A percentile compares a stretch with the other conserved stretches of the same genome.
phyloP scores from a whole-genome alignment of 53 echinoderm and acorn worm genomes.

The Hippasteria phrygiana region DNA sequence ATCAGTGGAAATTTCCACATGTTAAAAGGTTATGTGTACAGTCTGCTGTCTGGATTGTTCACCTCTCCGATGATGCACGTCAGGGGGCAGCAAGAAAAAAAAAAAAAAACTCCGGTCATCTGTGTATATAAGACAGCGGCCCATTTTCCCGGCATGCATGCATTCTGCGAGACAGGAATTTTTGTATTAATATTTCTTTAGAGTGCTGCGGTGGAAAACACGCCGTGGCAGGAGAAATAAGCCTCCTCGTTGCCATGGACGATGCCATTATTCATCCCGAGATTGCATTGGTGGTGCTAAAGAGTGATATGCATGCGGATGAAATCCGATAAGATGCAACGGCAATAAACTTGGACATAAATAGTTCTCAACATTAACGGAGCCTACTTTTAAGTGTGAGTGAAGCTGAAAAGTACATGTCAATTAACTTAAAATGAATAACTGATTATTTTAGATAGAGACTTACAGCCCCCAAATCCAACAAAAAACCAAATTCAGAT shows the following conservation, averaged over 20 bases:
- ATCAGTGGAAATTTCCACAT: conserved; percentile 2
- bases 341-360: too few relatives aligned
- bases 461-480: too few relatives aligned
- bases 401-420: background rate
- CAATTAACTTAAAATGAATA: background rate
- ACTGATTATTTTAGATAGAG: too few relatives aligned
- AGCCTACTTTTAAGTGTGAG: too few relatives aligned
- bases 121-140: background rate
- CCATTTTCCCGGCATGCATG: background rate
- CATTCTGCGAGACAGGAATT: background rate
- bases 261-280: background rate
- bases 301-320: background rate
- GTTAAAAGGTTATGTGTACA: conserved; percentile 26
- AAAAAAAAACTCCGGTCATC: too few relatives aligned
- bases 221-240: background rate
- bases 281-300: background rate
- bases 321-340: too few relatives aligned
- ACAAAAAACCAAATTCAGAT: too few relatives aligned
- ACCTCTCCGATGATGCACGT: background rate
- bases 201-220: background rate
- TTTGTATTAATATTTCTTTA: background rate
- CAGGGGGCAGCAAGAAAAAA: background rate
- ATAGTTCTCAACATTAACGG: too few relatives aligned
- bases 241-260: background rate
- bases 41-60: background rate